Evolutionary conservation across 1,140 invertebrate genomes (phyloP).

Genomic region (Riptortus pedestris): DNA sequence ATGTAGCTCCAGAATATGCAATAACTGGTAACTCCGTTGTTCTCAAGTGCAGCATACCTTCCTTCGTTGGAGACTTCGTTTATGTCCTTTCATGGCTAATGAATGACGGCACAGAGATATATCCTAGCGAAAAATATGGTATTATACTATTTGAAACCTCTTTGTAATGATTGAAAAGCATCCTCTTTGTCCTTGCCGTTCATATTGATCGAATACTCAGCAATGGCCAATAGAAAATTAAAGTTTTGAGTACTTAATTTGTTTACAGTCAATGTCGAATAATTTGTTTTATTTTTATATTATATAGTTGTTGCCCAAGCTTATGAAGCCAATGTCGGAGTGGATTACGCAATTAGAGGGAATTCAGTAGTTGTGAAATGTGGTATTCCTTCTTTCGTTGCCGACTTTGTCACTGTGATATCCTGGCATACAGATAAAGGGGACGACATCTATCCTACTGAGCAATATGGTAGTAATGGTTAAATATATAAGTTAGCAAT

Average conservation of each 20-base stretch:
- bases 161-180: too few relatives aligned
- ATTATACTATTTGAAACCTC: constrained; percentile 83
- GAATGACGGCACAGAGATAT: constrained; percentile 20
- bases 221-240: too few relatives aligned
- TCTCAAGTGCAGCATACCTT: constrained; percentile 80
- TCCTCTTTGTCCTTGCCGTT: too few relatives aligned
- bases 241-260: too few relatives aligned
- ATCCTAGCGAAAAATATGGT: constrained; percentile 49
- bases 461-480: constrained; percentile 12
- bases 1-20: constrained; percentile 82
- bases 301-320: constrained; percentile 73
- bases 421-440: constrained; percentile 70
- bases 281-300: too few relatives aligned
- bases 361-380: constrained; percentile 84
- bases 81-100: constrained; percentile 69
- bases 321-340: constrained; percentile 77
- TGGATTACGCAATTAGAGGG: constrained; percentile 80
- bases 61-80: constrained; percentile 78
- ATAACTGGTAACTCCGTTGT: constrained; percentile 86
- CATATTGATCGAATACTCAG: too few relatives aligned
- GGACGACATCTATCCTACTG: constrained; percentile 39
- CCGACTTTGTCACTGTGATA: constrained; percentile 59
- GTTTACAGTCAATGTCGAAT: too few relatives aligned
- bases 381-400: constrained; percentile 78
- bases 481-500: neutral